phyloP scores from a whole-genome alignment of 1,140 invertebrate species.

The Anastrepha ludens region DNA sequence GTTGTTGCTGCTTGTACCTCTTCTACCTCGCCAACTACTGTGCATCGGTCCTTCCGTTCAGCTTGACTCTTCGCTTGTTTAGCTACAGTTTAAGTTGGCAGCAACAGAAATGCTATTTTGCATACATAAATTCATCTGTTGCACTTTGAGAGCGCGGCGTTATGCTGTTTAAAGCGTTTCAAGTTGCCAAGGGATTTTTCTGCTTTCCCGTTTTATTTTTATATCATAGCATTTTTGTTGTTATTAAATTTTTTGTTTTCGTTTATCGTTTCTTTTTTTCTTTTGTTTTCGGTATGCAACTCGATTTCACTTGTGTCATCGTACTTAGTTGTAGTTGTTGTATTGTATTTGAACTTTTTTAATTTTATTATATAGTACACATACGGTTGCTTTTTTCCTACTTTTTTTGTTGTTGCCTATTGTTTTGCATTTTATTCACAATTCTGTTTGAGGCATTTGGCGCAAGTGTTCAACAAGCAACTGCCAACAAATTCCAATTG shows the following conservation, averaged over 20 bases:
- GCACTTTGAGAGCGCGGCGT: not conserved
- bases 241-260: not conserved
- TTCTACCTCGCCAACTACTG: not conserved
- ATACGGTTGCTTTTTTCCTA: not conserved
- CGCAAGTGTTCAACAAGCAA: conserved; percentile 2
- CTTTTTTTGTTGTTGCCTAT: not conserved
- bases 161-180: not conserved
- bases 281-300: not conserved
- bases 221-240: not conserved
- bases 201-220: not conserved
- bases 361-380: not conserved
- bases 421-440: not conserved
- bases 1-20: conserved; percentile 6
- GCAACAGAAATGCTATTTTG: conserved; percentile 57
- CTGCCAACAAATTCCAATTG: not conserved
- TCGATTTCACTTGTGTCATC: conserved; percentile 21
- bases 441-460: not conserved
- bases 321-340: not conserved
- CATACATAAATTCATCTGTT: conserved; percentile 59
- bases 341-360: not conserved
- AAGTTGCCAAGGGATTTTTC: not conserved
- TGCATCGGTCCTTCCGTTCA: not conserved
- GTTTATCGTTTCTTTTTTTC: not conserved
- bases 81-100: conserved; percentile 3
- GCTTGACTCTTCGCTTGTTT: not conserved